phyloP scores from a whole-genome alignment of 2,888 invertebrate species.

The Girardia tigrina region DNA sequence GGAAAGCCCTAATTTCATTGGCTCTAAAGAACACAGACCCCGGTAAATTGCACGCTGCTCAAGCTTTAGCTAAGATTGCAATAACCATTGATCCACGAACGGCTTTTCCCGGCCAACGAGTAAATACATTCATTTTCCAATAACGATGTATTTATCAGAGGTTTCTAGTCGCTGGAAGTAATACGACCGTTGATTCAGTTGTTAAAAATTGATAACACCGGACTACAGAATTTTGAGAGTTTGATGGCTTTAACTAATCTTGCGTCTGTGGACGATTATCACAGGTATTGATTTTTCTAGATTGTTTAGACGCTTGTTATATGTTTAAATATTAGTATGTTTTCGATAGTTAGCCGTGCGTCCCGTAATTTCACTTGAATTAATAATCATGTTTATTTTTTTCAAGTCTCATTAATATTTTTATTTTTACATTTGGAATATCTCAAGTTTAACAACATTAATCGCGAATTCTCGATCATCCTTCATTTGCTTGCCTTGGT shows the following conservation, averaged over 20 bases:
- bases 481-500: too few species aligned
- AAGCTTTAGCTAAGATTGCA: slow-evolving; percentile 81
- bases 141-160: background rate
- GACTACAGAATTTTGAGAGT: slow-evolving; percentile 87
- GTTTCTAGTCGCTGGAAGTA: slow-evolving; percentile 53
- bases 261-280: slow-evolving; percentile 61
- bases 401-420: too few species aligned
- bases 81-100: slow-evolving; percentile 89
- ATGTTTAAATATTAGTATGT: too few species aligned
- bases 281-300: slow-evolving; percentile 46
- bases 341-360: too few species aligned
- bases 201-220: slow-evolving; percentile 69
- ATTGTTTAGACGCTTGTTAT: too few species aligned
- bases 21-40: slow-evolving; percentile 64
- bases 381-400: too few species aligned
- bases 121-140: slow-evolving; percentile 40
- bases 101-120: slow-evolving; percentile 84
- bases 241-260: slow-evolving; percentile 88
- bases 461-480: too few species aligned
- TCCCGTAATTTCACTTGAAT: too few species aligned
- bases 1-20: slow-evolving; percentile 68
- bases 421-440: too few species aligned
- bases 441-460: too few species aligned
- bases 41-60: slow-evolving; percentile 72
- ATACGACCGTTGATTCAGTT: slow-evolving; percentile 73